Evolutionary conservation across 2,797 vertebrate genomes (phyloP), one percentile per base, ranked within the genome.

Genomic region (Catamblyrhynchus diadema): DNA sequence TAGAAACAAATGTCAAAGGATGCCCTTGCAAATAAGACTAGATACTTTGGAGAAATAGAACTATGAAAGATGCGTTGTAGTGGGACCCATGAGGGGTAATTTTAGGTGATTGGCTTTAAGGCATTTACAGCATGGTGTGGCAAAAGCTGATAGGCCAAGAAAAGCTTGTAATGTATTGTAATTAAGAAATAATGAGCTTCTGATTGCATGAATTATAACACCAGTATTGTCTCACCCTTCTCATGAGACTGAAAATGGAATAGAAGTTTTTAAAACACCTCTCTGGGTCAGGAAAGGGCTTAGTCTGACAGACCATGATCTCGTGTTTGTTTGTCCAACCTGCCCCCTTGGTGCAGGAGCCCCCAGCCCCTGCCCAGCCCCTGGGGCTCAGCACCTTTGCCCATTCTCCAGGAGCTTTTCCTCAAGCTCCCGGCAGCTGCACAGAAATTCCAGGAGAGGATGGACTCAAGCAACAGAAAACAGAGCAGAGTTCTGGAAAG

Each of bases 341-440:
- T 20, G 1, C 23, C 4, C 69, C 6, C n/a, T 1, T 12, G 35
- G 23, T n/a, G 47, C 6, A 41, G 81, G 39, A 80, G 14, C 44
- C 2, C 62, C 24, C n/a, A n/a, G n/a, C n/a, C n/a, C n/a, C n/a
- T n/a, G n/a, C n/a, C 57, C 35, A 10, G 2, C 0, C 0, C 1
- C 2, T 69, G 54, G 21, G 16, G 11, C 4, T 64, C 41, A 1
- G 41, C 79, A 70, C 33, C 66, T 73, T 42, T 54, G 50, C 22
- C 27, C 8, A 1, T 11, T 45, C 42, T 21, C 42, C 42, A 44
- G 42, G 21, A 45, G 21, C 23, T 75, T 50, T 20, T 23, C 23
- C 33, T n/a, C 3, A 77, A 91, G 4, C 14, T 12, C 17, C 4
- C 2, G 22, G 41, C 15, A 39, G 15, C 0, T 53, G 37, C 39